Percentiles rank a stretch among this genome's conserved stretches.
These are phyloP conservation scores for Tribolium madens DNA, from an alignment of 1,140 invertebrate species.

Conservation along the genomic window DNA sequence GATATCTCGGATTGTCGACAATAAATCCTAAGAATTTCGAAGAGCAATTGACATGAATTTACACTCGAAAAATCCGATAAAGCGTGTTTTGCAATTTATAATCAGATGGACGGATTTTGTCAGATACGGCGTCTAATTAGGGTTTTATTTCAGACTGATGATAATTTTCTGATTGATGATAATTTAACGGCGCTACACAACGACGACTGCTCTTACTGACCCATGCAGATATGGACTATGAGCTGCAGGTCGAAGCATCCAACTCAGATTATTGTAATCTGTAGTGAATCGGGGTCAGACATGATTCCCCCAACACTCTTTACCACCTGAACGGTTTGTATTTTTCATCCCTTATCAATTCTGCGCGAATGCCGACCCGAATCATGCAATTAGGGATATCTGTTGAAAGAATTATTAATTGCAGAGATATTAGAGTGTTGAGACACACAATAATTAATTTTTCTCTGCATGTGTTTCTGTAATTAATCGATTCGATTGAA, in stretches of 20 bases:
- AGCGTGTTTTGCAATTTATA: neutral
- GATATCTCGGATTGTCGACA: constrained; percentile 48
- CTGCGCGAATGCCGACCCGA: neutral
- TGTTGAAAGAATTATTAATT: neutral
- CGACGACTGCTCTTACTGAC: constrained; percentile 39
- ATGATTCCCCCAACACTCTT: constrained; percentile 14
- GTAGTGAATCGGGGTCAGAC: constrained; percentile 42
- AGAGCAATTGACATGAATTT: constrained; percentile 24
- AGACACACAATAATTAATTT: neutral
- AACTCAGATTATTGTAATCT: constrained; percentile 44
- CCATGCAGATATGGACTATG: constrained; percentile 46
- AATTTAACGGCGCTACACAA: constrained; percentile 32
- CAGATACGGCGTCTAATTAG: neutral
- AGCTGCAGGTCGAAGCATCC: constrained; percentile 43
- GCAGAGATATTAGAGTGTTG: neutral
- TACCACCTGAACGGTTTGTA: constrained; percentile 9
- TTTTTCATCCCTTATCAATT: neutral
- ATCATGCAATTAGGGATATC: neutral
- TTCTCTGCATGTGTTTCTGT: neutral
- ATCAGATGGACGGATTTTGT: neutral
- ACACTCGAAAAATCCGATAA: neutral
- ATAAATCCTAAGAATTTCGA: constrained; percentile 39
- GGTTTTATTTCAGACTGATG: constrained; percentile 10
- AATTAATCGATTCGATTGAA: constrained; percentile 18
- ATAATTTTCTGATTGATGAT: no score